Evolutionary conservation across 1,140 invertebrate genomes (phyloP).

Genomic region (Neodiprion fabricii): DNA sequence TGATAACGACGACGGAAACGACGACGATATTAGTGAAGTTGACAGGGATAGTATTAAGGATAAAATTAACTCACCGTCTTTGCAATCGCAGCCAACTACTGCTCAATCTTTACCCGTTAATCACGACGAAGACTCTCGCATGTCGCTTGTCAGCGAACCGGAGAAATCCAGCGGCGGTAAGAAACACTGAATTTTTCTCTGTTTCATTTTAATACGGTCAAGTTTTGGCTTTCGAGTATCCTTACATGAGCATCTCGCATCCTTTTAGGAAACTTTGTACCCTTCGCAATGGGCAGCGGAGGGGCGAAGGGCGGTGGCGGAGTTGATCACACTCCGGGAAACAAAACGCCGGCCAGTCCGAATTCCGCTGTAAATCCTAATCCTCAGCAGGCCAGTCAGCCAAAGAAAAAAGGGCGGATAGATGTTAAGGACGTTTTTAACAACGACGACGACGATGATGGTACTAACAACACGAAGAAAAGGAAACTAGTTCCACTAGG

Average conservation of each 20-base stretch:
- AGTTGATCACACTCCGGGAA: conserved; percentile 50
- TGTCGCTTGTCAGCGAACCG: conserved; percentile 57
- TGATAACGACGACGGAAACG: conserved; percentile 55
- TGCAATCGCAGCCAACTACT: conserved; percentile 33
- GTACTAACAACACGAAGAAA: conserved; percentile 72
- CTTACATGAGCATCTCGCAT: too few species aligned
- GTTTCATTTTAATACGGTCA: neutral
- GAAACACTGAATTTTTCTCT: neutral
- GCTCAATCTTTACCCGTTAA: conserved; percentile 33
- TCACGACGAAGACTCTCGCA: conserved; percentile 57
- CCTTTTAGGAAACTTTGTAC: conserved; percentile 56
- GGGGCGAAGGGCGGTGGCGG: conserved; percentile 41
- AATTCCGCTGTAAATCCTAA: conserved; percentile 38
- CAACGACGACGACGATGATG: conserved; percentile 86
- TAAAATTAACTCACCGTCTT: conserved; percentile 41
- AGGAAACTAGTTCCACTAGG: conserved; percentile 85
- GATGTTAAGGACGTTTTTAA: conserved; percentile 92
- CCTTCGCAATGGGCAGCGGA: conserved; percentile 54
- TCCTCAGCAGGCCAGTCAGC: conserved; percentile 43
- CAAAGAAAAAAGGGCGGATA: conserved; percentile 74
- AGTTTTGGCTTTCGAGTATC: neutral
- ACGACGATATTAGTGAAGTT: conserved; percentile 34
- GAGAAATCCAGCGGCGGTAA: conserved; percentile 56
- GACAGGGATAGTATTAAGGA: conserved; percentile 50
- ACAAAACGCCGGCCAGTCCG: conserved; percentile 58